Percentiles rank a stretch among this genome's conserved stretches.
Evolutionary conservation across 1,140 invertebrate species (phyloP).

Genomic region (Leptopilina boulardi): DNA sequence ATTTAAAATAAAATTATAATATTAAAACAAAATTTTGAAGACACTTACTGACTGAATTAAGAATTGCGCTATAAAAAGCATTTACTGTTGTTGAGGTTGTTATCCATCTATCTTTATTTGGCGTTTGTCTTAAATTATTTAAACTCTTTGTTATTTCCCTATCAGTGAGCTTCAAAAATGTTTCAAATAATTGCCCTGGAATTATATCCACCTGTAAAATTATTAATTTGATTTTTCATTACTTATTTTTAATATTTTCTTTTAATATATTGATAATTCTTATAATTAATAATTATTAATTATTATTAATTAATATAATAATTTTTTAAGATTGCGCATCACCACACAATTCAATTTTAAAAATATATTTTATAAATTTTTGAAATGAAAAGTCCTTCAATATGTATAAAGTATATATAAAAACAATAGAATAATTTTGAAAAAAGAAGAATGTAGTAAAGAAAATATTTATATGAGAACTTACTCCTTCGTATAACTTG

Average conservation of each 20-base stretch:
- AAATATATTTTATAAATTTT: too few relatives aligned
- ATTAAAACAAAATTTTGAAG: constrained; percentile 27
- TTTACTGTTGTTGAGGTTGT: constrained; percentile 84
- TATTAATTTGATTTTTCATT: constrained; percentile 10
- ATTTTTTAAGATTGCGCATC: too few relatives aligned
- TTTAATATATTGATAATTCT: too few relatives aligned
- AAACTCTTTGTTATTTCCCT: constrained; percentile 79
- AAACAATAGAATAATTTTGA: not conserved
- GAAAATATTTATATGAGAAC: constrained; percentile 33
- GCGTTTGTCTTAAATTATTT: constrained; percentile 79
- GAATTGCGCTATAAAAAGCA: constrained; percentile 86
- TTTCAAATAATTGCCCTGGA: constrained; percentile 79
- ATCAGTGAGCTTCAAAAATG: constrained; percentile 79
- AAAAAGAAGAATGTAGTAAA: not conserved
- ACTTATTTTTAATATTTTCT: not conserved
- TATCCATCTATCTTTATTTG: constrained; percentile 83
- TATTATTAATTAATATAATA: too few relatives aligned
- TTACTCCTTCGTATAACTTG: constrained; percentile 78
- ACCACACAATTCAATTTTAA: too few relatives aligned
- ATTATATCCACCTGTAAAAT: constrained; percentile 77
- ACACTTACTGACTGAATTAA: constrained; percentile 89
- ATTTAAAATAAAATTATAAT: too few relatives aligned
- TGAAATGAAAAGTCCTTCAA: too few relatives aligned
- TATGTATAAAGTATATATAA: too few relatives aligned
- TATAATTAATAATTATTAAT: too few relatives aligned